Percentiles rank a stretch among this genome's conserved stretches.
These are phyloP conservation scores for Cheilosia vernalis DNA, from an alignment of 2,888 invertebrate species.

Conservation along the genomic window DNA sequence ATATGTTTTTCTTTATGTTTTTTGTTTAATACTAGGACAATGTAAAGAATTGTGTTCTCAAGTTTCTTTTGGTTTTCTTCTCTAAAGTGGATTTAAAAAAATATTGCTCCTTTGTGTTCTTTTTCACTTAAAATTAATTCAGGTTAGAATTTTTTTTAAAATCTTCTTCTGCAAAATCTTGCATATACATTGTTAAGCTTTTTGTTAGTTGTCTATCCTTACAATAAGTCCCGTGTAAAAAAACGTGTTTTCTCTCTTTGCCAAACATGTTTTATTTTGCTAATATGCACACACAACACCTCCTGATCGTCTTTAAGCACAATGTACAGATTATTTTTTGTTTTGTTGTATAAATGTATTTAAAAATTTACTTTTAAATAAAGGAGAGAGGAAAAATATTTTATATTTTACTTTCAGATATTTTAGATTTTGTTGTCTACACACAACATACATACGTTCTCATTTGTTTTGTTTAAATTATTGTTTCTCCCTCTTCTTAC, in stretches of 20 bases:
- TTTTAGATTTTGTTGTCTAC: slow-evolving; percentile 33
- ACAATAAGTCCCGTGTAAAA: slow-evolving; percentile 67
- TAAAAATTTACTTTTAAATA: slow-evolving; percentile 41
- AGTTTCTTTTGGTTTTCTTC: slow-evolving; percentile 23
- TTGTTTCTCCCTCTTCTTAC: slow-evolving; percentile 46
- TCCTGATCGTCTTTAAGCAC: slow-evolving; percentile 73
- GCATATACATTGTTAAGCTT: slow-evolving; percentile 14
- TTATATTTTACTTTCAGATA: slow-evolving; percentile 16
- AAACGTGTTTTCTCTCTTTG: slow-evolving; percentile 17
- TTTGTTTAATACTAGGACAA: slow-evolving; percentile 37
- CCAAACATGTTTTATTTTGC: slow-evolving; percentile 34
- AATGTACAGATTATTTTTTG: slow-evolving; percentile 56
- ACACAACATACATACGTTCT: slow-evolving; percentile 44
- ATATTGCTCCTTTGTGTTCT: slow-evolving; percentile 63
- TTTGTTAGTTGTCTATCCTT: slow-evolving; percentile 34
- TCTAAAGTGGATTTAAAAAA: slow-evolving; percentile 60
- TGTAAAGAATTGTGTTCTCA: slow-evolving; percentile 28
- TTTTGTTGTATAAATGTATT: slow-evolving; percentile 33
- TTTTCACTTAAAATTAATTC: slow-evolving; percentile 16
- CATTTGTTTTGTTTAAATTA: slow-evolving; percentile 41
- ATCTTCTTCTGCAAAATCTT: slow-evolving; percentile 39
- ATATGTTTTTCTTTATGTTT: slow-evolving; percentile 23
- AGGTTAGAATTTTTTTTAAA: slow-evolving; percentile 25
- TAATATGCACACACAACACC: slow-evolving; percentile 61
- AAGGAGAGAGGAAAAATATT: slow-evolving; percentile 51